These are phyloP conservation scores for Acleris emargana DNA, from an alignment of 2,888 invertebrate species.

Conservation along the genomic window DNA sequence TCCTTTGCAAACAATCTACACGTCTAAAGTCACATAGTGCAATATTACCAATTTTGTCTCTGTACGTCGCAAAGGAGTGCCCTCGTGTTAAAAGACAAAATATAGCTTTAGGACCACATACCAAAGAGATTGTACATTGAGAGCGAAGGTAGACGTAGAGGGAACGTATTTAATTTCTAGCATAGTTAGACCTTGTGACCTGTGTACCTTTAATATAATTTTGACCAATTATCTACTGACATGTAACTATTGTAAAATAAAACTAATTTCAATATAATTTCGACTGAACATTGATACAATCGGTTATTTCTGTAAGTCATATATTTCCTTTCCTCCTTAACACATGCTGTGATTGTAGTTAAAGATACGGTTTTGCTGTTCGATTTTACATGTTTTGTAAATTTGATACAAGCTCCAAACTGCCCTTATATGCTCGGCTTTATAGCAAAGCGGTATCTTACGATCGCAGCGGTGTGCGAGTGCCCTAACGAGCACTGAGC, in stretches of 20 bases:
- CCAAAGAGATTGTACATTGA: constrained; percentile 82
- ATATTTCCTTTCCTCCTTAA: constrained; percentile 12
- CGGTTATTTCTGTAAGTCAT: constrained; percentile 21
- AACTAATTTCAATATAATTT: constrained; percentile 43
- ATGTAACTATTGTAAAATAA: constrained; percentile 44
- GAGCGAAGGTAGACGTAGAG: constrained; percentile 67
- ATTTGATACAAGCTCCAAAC: constrained; percentile 7
- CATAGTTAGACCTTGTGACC: constrained; percentile 71
- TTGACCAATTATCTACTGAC: constrained; percentile 68
- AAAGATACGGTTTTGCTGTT: constrained; percentile 20
- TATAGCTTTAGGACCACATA: constrained; percentile 80
- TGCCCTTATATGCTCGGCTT: constrained; percentile 18
- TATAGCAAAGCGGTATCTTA: constrained; percentile 19
- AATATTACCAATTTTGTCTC: constrained; percentile 38
- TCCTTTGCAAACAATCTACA: constrained; percentile 54
- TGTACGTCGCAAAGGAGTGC: constrained; percentile 62
- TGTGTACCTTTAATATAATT: constrained; percentile 61
- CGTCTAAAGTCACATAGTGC: constrained; percentile 43
- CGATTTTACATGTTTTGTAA: not conserved
- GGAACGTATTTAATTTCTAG: constrained; percentile 76
- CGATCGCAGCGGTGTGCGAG: constrained; percentile 23
- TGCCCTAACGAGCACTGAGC: constrained; percentile 53
- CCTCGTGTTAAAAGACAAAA: constrained; percentile 70
- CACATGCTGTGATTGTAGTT: constrained; percentile 19
- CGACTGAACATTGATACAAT: constrained; percentile 46